phyloP scores from a whole-genome alignment of 1,140 invertebrate genomes.

The Argopecten irradians region DNA sequence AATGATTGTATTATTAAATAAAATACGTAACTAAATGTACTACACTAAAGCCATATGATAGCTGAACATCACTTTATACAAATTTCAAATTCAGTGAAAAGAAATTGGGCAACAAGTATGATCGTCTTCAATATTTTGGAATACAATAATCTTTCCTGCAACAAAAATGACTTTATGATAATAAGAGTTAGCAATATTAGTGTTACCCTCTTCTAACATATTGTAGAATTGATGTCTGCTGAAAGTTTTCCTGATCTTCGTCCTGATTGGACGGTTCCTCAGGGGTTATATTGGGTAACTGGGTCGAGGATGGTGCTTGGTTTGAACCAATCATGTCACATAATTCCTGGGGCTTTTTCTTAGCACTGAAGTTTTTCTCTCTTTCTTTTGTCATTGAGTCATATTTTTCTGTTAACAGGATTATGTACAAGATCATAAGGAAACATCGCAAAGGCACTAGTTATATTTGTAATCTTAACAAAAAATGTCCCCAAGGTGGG shows the following conservation, averaged over 20 bases:
- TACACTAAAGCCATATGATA: too few species aligned
- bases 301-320: neutral
- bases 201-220: slow-evolving; percentile 61
- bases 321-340: neutral
- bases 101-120: too few species aligned
- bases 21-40: too few species aligned
- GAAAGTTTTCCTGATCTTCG: slow-evolving; percentile 37
- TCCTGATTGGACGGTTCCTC: neutral
- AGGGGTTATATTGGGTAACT: neutral
- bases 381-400: neutral
- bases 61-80: too few species aligned
- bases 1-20: neutral
- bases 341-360: neutral
- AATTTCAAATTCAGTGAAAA: too few species aligned
- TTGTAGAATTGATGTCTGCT: slow-evolving; percentile 71
- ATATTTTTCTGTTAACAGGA: neutral
- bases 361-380: neutral
- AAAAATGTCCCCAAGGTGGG: too few species aligned
- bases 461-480: too few species aligned
- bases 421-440: too few species aligned
- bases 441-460: too few species aligned
- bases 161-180: too few species aligned
- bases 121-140: too few species aligned
- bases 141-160: too few species aligned
- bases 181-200: neutral